Conservation (phyloP, 1,140 invertebrate genomes). For the Brachionus koreanus region DNA sequence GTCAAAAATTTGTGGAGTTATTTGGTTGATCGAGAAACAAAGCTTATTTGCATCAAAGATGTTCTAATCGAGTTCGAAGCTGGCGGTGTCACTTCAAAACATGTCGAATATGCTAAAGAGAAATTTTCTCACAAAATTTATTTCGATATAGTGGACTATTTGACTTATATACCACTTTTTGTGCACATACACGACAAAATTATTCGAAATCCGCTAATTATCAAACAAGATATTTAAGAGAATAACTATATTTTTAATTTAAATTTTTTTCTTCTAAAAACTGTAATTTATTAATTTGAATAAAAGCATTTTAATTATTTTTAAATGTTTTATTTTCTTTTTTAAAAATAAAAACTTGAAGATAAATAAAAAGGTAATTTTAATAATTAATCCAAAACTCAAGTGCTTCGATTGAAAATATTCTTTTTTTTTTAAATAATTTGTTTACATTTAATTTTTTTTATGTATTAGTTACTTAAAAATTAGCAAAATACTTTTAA, state of each 20-base stretch:
- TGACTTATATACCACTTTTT: slow-evolving; percentile 38
- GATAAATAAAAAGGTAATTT: neutral
- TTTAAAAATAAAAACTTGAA: neutral
- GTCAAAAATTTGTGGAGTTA: slow-evolving; percentile 26
- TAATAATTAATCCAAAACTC: neutral
- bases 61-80: slow-evolving; percentile 33
- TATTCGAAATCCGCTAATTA: slow-evolving; percentile 2
- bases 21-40: slow-evolving; percentile 3
- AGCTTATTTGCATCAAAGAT: slow-evolving; percentile 32
- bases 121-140: slow-evolving; percentile 23
- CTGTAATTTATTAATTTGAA: neutral
- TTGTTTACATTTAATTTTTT: too few relatives aligned
- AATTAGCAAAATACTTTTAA: too few relatives aligned
- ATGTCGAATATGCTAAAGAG: slow-evolving; percentile 39
- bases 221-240: slow-evolving; percentile 29
- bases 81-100: slow-evolving; percentile 33
- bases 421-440: neutral
- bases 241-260: neutral
- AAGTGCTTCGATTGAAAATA: neutral
- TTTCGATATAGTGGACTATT: slow-evolving; percentile 37
- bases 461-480: too few relatives aligned
- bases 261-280: neutral
- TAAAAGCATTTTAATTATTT: neutral
- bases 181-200: slow-evolving; percentile 42
- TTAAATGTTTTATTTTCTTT: neutral